These are phyloP conservation scores for Pedicia rivosa DNA, from an alignment of 2,888 invertebrate genomes.

Conservation along the genomic window DNA sequence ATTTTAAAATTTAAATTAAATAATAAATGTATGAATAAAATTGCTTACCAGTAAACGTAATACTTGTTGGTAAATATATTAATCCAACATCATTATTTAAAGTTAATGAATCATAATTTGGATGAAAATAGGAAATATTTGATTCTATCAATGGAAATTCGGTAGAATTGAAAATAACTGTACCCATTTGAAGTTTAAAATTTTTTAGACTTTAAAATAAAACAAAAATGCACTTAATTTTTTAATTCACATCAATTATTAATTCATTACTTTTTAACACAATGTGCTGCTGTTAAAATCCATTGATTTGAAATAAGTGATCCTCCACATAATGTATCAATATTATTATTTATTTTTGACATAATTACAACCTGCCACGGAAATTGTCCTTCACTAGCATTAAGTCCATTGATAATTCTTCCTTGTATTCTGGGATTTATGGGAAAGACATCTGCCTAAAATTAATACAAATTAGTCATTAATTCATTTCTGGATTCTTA, in stretches of 20 bases:
- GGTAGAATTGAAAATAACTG: slow-evolving; percentile 8
- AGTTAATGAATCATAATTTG: slow-evolving; percentile 9
- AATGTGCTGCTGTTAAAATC: slow-evolving; percentile 11
- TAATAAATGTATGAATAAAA: too few species aligned
- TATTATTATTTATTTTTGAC: background rate
- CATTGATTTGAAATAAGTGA: slow-evolving; percentile 9
- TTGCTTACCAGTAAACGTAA: slow-evolving; percentile 3
- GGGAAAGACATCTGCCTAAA: too few species aligned
- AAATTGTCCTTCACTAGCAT: slow-evolving; percentile 7
- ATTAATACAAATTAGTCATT: too few species aligned
- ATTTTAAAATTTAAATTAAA: too few species aligned
- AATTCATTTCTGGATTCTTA: too few species aligned
- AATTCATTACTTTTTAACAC: too few species aligned
- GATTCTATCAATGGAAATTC: slow-evolving; percentile 7
- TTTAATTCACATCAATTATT: too few species aligned
- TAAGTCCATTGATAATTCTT: slow-evolving; percentile 2
- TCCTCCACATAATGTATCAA: slow-evolving; percentile 9
- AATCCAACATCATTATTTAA: slow-evolving; percentile 11
- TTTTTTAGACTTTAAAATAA: slow-evolving; percentile 6
- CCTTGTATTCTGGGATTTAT: too few species aligned
- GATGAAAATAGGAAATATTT: slow-evolving; percentile 7
- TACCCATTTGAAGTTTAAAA: slow-evolving; percentile 9
- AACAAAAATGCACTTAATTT: too few species aligned
- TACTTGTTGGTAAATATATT: slow-evolving; percentile 7
- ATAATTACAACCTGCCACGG: slow-evolving; percentile 11